phyloP scores from a whole-genome alignment of 2,888 invertebrate species.

The Metopia argyrocephala region DNA sequence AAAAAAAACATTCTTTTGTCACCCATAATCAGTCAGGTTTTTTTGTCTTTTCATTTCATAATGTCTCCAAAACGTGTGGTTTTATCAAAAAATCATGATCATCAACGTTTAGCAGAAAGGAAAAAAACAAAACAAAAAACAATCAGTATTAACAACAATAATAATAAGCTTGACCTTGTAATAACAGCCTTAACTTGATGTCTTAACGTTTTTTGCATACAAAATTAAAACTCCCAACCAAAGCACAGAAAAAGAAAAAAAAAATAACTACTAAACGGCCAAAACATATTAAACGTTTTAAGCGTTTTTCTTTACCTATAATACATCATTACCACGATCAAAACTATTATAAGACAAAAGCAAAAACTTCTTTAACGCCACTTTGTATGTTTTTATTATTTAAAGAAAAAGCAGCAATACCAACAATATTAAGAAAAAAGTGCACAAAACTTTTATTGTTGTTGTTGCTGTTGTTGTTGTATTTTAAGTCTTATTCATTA shows the following conservation, averaged over 20 bases:
- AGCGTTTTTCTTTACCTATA: slow-evolving; percentile 56
- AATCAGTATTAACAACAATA: slow-evolving; percentile 59
- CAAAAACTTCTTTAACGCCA: slow-evolving; percentile 64
- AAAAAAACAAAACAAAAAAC: slow-evolving; percentile 25
- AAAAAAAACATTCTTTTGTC: slow-evolving; percentile 56
- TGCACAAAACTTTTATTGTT: slow-evolving; percentile 46
- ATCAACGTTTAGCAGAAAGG: slow-evolving; percentile 48
- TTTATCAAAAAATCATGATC: slow-evolving; percentile 61
- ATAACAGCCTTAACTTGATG: slow-evolving; percentile 66
- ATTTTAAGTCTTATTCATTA: background rate
- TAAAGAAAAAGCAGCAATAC: slow-evolving; percentile 44
- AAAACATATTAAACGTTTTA: too few species aligned
- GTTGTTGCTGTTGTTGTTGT: background rate
- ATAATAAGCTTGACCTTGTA: slow-evolving; percentile 65
- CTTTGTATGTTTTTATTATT: slow-evolving; percentile 54
- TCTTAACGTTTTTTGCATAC: slow-evolving; percentile 76
- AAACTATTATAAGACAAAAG: slow-evolving; percentile 43
- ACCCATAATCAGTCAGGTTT: slow-evolving; percentile 57
- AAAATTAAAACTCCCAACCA: slow-evolving; percentile 68
- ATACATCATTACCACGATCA: slow-evolving; percentile 52
- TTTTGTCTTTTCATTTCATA: background rate
- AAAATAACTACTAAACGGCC: slow-evolving; percentile 33
- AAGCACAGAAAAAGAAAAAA: slow-evolving; percentile 46
- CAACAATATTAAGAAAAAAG: slow-evolving; percentile 27
- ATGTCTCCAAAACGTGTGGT: slow-evolving; percentile 45